These are phyloP conservation scores for Anthophora plumipes DNA, from an alignment of 2,888 invertebrate species.

Conservation along the genomic window DNA sequence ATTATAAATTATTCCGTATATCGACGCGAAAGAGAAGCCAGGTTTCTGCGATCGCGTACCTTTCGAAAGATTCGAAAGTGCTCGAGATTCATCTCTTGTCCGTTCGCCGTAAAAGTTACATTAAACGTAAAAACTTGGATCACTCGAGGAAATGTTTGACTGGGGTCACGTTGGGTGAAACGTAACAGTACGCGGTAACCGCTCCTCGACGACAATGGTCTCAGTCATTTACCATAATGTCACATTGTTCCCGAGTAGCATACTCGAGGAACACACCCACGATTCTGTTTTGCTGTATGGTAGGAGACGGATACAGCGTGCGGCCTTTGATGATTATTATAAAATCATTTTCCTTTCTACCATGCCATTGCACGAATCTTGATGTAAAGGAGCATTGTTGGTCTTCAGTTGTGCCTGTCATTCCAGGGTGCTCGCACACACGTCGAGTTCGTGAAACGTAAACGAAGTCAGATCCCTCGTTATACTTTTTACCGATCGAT, in stretches of 20 bases:
- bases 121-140: no score
- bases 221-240: constrained; percentile 78
- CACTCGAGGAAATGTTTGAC: no score
- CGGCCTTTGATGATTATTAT: constrained; percentile 68
- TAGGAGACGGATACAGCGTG: constrained; percentile 56
- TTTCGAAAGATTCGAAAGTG: constrained; percentile 35
- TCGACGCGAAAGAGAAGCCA: background rate
- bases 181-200: constrained; percentile 33
- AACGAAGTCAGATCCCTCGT: background rate
- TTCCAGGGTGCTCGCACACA: constrained; percentile 5
- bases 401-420: constrained; percentile 26
- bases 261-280: constrained; percentile 72
- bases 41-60: constrained; percentile 39
- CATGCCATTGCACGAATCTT: constrained; percentile 54
- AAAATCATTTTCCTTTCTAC: constrained; percentile 75
- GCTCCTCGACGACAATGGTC: constrained; percentile 67
- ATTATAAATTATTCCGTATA: constrained; percentile 56
- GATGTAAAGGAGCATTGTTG: constrained; percentile 54
- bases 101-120: no score
- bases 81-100: background rate
- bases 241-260: constrained; percentile 77
- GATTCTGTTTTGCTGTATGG: constrained; percentile 64
- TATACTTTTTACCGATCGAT: constrained; percentile 1
- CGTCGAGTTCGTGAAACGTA: background rate
- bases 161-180: no score